Base-by-base conservation (phyloP, 2,888 invertebrate species). In the Cheilosia vernalis region DNA sequence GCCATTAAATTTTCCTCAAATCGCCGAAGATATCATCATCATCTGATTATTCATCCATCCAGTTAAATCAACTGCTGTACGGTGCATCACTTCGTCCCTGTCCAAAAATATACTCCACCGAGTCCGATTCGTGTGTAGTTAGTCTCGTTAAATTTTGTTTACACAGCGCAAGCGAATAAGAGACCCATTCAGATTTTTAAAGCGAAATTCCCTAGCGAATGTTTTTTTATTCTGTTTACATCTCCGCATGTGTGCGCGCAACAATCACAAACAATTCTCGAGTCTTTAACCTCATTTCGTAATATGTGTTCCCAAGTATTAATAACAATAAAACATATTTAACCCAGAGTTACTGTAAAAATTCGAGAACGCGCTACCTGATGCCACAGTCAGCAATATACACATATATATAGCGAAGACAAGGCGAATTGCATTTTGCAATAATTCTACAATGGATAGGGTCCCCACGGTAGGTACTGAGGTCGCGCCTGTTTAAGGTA, bases 251-350 rank as follows among this genome's bases (percentile, higher is more conserved):
- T 83, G 72, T 83, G 63, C 56, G 64, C 61, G 53, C 69, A 81
- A 77, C 85, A 85, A 85, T 81, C 70, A 81, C 81, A 85, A 85
- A 81, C 76, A 85, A 77, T 81, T 70, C 72, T 67, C 81, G 76
- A 85, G 85, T 81, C 85, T 85, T 85, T 85, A 85, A 85, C 85
- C 85, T 77, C 85, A 72, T 85, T 85, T 85, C 85, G 85, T 81
- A 85, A 85, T 85, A 85, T 76, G 81, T 64, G 85, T 81, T 85
- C 85, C 81, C 85, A 77, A 77, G 76, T 85, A 81, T 81, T 85
- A 76, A 85, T 77, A 77, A 85, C 81, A 85, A 85, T 85, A 85
- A 85, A 81, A 85, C 81, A 85, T 77, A 85, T 85, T 85, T 85
- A 85, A 84, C 76, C 27, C 85, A 66, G 81, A 72, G 81, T 76